Conservation (phyloP, 2,797 vertebrate genomes). For the Hemibagrus guttatus region DNA sequence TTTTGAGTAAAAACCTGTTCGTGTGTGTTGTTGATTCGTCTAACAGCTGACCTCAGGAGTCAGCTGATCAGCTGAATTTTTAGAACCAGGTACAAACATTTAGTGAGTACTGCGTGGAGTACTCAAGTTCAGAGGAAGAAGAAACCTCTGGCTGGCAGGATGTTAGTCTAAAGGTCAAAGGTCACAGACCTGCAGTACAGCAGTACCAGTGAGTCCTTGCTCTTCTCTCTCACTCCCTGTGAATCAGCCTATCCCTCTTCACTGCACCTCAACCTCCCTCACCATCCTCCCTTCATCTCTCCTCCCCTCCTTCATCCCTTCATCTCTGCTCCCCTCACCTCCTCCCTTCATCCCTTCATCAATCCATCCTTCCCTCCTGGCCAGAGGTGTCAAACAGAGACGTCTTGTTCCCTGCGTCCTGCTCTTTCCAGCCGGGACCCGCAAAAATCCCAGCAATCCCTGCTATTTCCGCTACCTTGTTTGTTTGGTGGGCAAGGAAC, state of each 20-base stretch:
- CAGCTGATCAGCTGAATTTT: too few species aligned
- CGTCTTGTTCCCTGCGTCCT: conserved; percentile 68
- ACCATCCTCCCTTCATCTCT: conserved; percentile 14
- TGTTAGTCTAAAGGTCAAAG: conserved; percentile 6
- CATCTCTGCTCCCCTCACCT: background rate
- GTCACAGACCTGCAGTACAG: background rate
- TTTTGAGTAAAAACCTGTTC: background rate
- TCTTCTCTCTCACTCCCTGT: conserved; percentile 50
- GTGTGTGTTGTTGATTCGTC: too few species aligned
- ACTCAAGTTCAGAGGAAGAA: background rate
- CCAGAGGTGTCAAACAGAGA: conserved; percentile 70
- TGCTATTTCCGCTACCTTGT: conserved; percentile 81
- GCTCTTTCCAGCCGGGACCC: conserved; percentile 71
- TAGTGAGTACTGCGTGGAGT: background rate
- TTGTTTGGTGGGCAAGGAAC: conserved; percentile 72
- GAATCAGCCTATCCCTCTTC: conserved; percentile 42
- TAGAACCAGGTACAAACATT: background rate
- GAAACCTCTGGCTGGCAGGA: background rate
- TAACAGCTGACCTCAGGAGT: too few species aligned
- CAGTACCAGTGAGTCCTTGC: conserved; percentile 26
- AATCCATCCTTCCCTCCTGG: conserved; percentile 36
- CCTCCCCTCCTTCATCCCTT: conserved; percentile 14
- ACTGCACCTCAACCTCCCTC: conserved; percentile 53
- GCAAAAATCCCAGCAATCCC: conserved; percentile 81
- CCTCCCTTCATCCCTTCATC: conserved; percentile 3